Percentiles rank a stretch among this genome's conserved stretches.
These are phyloP conservation scores for Lasioglossum oenotherae DNA, from an alignment of 2,888 invertebrate genomes.

Conservation along the genomic window DNA sequence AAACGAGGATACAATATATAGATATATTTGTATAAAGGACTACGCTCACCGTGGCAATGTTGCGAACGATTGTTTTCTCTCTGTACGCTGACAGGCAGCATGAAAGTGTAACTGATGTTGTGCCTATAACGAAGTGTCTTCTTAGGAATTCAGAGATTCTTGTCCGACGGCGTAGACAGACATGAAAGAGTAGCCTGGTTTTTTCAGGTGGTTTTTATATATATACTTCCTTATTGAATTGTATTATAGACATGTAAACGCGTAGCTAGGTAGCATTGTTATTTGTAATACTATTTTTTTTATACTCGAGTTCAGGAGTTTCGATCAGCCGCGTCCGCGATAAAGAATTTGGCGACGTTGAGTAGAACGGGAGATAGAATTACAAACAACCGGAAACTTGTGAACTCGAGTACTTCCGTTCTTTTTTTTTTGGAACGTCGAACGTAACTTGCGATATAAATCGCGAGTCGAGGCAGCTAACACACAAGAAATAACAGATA, in stretches of 20 bases:
- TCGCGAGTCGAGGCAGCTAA: constrained; percentile 72
- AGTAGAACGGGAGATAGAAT: background rate
- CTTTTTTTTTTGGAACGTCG: constrained; percentile 57
- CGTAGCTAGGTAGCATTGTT: constrained; percentile 70
- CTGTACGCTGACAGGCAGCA: constrained; percentile 76
- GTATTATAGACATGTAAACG: constrained; percentile 72
- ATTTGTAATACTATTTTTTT: constrained; percentile 73
- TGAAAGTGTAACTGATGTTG: constrained; percentile 73
- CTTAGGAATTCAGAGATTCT: constrained; percentile 45
- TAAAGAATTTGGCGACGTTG: background rate
- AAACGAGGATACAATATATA: constrained; percentile 18
- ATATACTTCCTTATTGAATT: constrained; percentile 72
- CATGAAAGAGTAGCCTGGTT: constrained; percentile 65
- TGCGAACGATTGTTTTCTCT: constrained; percentile 35
- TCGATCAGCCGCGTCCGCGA: background rate
- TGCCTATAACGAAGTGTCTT: constrained; percentile 74
- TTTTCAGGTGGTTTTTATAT: constrained; percentile 72
- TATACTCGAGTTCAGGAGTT: constrained; percentile 38
- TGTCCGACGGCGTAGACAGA: constrained; percentile 31
- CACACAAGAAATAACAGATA: constrained; percentile 56
- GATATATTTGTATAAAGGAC: constrained; percentile 20
- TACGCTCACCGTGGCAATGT: constrained; percentile 19
- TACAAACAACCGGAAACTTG: background rate
- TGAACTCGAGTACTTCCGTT: constrained; percentile 43
- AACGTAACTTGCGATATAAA: constrained; percentile 39